phyloP scores from a whole-genome alignment of 1,140 invertebrate species.

The Lordiphosa stackelbergi region DNA sequence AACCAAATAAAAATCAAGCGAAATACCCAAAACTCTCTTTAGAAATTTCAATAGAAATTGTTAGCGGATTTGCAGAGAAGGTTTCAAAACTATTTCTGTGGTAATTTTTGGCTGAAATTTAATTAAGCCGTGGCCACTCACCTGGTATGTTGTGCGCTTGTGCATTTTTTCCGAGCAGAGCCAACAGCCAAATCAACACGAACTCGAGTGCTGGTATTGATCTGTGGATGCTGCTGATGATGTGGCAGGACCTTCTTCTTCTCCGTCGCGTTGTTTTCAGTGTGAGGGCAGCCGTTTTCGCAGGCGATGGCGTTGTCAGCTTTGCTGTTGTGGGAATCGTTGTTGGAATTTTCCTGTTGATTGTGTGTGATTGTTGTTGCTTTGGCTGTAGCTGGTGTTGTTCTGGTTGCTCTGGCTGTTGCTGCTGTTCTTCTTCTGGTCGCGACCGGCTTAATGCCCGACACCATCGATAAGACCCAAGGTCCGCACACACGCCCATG shows the following conservation, averaged over 20 bases:
- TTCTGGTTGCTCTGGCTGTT: slow-evolving; percentile 27
- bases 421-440: slow-evolving; percentile 42
- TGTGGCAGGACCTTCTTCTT: slow-evolving; percentile 32
- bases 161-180: slow-evolving; percentile 49
- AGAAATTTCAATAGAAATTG: slow-evolving; percentile 21
- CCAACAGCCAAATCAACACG: slow-evolving; percentile 49
- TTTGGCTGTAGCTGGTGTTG: slow-evolving; percentile 24
- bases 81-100: slow-evolving; percentile 8
- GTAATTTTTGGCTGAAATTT: slow-evolving; percentile 23
- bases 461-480: slow-evolving; percentile 85
- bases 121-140: slow-evolving; percentile 36
- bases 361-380: slow-evolving; percentile 24
- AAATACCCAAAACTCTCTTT: background rate
- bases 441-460: slow-evolving; percentile 77
- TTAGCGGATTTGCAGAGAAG: slow-evolving; percentile 16
- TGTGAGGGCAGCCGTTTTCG: slow-evolving; percentile 56
- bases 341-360: slow-evolving; percentile 17
- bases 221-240: slow-evolving; percentile 15
- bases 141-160: slow-evolving; percentile 69
- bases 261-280: slow-evolving; percentile 57
- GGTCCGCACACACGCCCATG: slow-evolving; percentile 86
- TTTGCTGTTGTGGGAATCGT: slow-evolving; percentile 32
- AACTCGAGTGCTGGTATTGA: slow-evolving; percentile 42
- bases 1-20: slow-evolving; percentile 45
- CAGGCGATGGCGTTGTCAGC: slow-evolving; percentile 30